phyloP scores from a whole-genome alignment of 2,113 vertebrate species.

The Ellobius talpinus region DNA sequence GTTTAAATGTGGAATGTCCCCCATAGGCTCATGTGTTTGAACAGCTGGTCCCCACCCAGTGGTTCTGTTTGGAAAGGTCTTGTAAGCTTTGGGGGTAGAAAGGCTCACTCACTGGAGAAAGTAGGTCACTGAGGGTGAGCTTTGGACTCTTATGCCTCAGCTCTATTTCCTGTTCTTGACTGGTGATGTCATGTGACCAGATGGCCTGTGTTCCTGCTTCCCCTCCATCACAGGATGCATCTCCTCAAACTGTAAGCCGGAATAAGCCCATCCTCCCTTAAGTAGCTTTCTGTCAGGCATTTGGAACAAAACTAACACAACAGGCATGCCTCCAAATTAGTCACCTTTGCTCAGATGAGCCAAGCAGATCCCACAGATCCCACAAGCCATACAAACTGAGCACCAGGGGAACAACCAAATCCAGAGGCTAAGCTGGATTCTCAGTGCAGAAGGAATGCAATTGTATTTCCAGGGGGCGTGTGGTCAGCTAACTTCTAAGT shows the following conservation, averaged over 20 bases:
- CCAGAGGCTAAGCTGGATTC: neutral
- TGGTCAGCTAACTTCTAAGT: neutral
- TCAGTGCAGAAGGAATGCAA: neutral
- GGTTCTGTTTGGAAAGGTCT: neutral
- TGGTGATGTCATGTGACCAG: neutral
- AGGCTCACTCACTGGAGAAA: neutral
- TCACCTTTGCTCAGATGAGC: neutral
- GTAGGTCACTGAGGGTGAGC: neutral
- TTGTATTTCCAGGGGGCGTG: neutral
- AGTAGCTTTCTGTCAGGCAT: neutral
- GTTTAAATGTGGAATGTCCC: neutral
- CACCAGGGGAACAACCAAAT: neutral
- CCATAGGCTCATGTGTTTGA: neutral
- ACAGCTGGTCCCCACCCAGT: neutral
- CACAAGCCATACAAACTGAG: neutral
- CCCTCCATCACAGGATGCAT: no score
- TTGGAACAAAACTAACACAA: neutral
- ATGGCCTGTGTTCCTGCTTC: no score
- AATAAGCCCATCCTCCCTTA: neutral
- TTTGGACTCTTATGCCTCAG: neutral
- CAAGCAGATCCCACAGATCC: no score
- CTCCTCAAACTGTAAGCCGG: no score
- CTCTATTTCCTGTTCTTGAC: no score
- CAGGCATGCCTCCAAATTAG: no score
- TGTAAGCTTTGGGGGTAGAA: neutral